Evolutionary conservation across 1,140 invertebrate genomes (phyloP), one percentile per base, ranked within the genome.

Genomic region (Euschistus heros): DNA sequence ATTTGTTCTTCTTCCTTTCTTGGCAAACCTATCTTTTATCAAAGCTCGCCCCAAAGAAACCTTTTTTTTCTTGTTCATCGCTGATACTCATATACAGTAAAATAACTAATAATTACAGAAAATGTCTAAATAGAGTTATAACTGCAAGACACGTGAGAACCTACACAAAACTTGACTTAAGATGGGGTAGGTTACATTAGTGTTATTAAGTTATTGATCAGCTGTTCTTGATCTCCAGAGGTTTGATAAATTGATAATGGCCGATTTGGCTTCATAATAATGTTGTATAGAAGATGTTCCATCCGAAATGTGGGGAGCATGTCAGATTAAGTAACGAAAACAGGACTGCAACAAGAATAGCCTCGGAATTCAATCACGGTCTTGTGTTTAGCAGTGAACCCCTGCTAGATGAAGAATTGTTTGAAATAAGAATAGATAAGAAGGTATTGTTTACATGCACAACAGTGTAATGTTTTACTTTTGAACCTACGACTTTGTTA

Each of bases 391-490:
- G 89, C 72, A 82, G 84, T 18, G 84, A 89, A 71, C 88, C 91
- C 13, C 76, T 96, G 6, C 77, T 80, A 69, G 88, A 92, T 74
- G 87, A 94, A 79, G 81, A 88, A 69, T 76, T 93, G 47, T 96
- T 96, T 76, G 89, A 94, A 82, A 85, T 94, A 65, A 82, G 83
- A 70, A 91, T 95, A 71, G 90, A 93, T 71, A 88, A 86, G 76
- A 93, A 91, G 84, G 90, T 92, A 76, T 73, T 57, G 54, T 57
- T 57, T 57, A 57, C 18, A 24, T 50, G 17, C 26, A 6, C 26
- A 24, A 17, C 22, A 24, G 3, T 27, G n/a, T n/a, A 2, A 42
- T 33, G 10, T 18, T 20, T 20, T 37, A 4, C 1, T 37, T 50
- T 14, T 50, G 47, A 17, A 22, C 6, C 22, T 13, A 10, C 13